phyloP scores from a whole-genome alignment of 2,888 invertebrate species.

The Anarsia innoxiella region DNA sequence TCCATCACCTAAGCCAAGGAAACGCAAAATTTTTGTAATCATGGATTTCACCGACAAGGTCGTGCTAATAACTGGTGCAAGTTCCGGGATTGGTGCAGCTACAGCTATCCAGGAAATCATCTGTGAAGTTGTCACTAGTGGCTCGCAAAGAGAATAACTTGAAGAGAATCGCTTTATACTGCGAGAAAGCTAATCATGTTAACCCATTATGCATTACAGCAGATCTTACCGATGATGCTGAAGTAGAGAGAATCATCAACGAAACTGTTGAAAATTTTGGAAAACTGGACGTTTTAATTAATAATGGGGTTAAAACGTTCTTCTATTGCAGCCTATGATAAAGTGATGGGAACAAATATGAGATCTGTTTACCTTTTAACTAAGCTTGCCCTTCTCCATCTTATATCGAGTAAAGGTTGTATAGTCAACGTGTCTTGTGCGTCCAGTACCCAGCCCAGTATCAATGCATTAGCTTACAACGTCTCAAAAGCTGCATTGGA shows the following conservation, averaged over 20 bases:
- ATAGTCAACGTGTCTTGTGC: constrained; percentile 96
- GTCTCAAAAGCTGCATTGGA: constrained; percentile 95
- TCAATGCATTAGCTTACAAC: constrained; percentile 89
- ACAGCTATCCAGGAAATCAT: constrained; percentile 79
- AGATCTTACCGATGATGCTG: constrained; percentile 80
- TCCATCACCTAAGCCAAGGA: no score
- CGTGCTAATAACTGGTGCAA: constrained; percentile 80
- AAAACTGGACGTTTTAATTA: constrained; percentile 84
- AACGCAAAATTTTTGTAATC: no score
- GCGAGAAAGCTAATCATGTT: constrained; percentile 72
- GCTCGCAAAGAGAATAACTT: constrained; percentile 64
- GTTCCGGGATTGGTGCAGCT: constrained; percentile 84
- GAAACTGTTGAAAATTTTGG: constrained; percentile 81
- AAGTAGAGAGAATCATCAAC: constrained; percentile 78
- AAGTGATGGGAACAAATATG: constrained; percentile 89
- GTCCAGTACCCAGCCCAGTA: constrained; percentile 78
- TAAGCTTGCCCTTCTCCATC: constrained; percentile 87
- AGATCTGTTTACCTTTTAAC: constrained; percentile 87
- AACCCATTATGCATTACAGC: constrained; percentile 75
- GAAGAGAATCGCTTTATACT: constrained; percentile 53
- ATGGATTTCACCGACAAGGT: constrained; percentile 79
- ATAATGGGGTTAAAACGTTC: constrained; percentile 91
- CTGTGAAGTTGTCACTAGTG: constrained; percentile 78
- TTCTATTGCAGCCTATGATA: constrained; percentile 87
- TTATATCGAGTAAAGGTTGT: constrained; percentile 85